These are phyloP conservation scores for Dasyprocta punctata DNA, from an alignment of 2,113 vertebrate genomes.

Conservation along the genomic window DNA sequence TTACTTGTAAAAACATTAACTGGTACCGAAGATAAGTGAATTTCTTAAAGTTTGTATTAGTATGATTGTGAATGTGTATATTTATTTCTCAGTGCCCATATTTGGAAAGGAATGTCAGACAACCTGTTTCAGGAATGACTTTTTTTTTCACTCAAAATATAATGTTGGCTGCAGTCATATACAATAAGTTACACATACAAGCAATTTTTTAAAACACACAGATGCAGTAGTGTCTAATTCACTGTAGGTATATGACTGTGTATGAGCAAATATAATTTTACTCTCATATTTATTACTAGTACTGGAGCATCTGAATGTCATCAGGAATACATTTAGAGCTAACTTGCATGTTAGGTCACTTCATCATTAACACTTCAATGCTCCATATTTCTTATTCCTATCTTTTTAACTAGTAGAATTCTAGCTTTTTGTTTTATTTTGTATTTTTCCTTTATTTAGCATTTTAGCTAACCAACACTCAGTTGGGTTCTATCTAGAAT, in stretches of 20 bases:
- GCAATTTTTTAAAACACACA: not conserved
- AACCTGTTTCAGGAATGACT: not conserved
- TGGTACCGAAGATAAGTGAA: not conserved
- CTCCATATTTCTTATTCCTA: not conserved
- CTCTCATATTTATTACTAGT: not conserved
- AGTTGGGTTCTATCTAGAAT: not conserved
- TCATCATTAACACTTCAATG: not conserved
- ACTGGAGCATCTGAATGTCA: not conserved
- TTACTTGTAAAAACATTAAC: not conserved
- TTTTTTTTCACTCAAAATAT: not conserved
- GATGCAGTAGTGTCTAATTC: not conserved
- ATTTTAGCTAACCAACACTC: not conserved
- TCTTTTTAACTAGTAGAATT: not conserved
- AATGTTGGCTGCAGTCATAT: not conserved
- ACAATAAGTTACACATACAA: not conserved
- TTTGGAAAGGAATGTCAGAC: not conserved
- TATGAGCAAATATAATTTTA: not conserved
- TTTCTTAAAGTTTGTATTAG: conserved; percentile 5
- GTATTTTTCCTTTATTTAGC: not conserved
- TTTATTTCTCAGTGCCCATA: not conserved
- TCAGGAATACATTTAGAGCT: not conserved
- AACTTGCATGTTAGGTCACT: not conserved
- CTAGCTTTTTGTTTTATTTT: not conserved
- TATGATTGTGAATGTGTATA: not conserved
- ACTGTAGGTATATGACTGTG: not conserved